A percentile compares a stretch with the other conserved stretches of the same genome.
Evolutionary conservation across 1,140 invertebrate species (phyloP).

Genomic region (Diorhabda sublineata): DNA sequence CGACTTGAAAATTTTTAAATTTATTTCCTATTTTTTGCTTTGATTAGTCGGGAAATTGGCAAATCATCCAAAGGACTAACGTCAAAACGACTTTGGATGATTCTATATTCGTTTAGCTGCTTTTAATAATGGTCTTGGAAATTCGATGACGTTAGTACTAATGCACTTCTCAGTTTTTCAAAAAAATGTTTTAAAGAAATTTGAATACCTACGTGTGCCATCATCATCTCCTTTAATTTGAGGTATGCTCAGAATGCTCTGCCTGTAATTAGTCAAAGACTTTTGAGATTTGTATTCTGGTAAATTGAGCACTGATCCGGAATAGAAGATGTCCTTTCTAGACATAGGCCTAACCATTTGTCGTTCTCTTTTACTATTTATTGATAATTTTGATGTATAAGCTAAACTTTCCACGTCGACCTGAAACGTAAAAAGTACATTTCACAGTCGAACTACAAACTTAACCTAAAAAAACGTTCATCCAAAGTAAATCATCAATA

Average conservation of each 20-base stretch:
- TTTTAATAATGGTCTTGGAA: too few relatives aligned
- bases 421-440: slow-evolving; percentile 27
- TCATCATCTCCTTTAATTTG: slow-evolving; percentile 50
- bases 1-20: too few relatives aligned
- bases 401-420: slow-evolving; percentile 42
- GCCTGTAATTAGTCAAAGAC: slow-evolving; percentile 79
- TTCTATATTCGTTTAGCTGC: too few relatives aligned
- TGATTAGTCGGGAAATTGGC: too few relatives aligned
- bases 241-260: slow-evolving; percentile 55
- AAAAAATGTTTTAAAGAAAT: not conserved
- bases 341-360: slow-evolving; percentile 87
- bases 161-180: too few relatives aligned
- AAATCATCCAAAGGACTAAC: too few relatives aligned
- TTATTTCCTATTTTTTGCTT: too few relatives aligned
- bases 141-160: too few relatives aligned
- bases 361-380: slow-evolving; percentile 54
- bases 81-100: too few relatives aligned
- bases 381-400: slow-evolving; percentile 49
- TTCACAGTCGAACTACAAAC: not conserved
- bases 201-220: slow-evolving; percentile 58
- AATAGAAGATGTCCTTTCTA: slow-evolving; percentile 97
- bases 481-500: too few relatives aligned
- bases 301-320: slow-evolving; percentile 86
- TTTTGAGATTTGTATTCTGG: slow-evolving; percentile 91
- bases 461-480: too few relatives aligned